Percentiles rank a stretch among this genome's conserved stretches.
Conservation (phyloP, 2,888 invertebrate species). For the Mantis religiosa region DNA sequence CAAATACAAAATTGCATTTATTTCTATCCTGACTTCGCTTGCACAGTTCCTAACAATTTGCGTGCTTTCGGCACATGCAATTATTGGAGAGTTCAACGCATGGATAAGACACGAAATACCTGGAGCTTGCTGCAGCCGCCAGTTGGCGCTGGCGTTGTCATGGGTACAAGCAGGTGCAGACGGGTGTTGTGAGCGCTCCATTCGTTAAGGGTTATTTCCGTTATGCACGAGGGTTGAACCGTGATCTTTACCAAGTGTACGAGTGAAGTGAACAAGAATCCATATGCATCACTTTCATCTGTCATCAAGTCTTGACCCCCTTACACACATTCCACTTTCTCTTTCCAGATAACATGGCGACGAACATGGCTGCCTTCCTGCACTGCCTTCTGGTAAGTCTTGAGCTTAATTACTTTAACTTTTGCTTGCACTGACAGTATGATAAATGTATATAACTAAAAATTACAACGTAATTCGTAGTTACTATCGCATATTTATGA, state of each 20-base stretch:
- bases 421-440: not conserved
- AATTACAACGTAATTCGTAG: not conserved
- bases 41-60: not conserved
- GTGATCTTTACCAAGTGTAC: not conserved
- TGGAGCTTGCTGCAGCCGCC: not conserved
- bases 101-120: not conserved
- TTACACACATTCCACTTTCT: not conserved
- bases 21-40: not conserved
- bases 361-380: not conserved
- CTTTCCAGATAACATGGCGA: constrained; percentile 1
- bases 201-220: not conserved
- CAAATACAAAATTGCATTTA: not conserved
- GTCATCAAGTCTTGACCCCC: not conserved
- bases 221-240: not conserved
- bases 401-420: not conserved
- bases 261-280: not conserved
- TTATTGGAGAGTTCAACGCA: not conserved
- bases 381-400: not conserved
- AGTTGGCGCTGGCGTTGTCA: not conserved
- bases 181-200: not conserved
- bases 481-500: too few species aligned
- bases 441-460: not conserved
- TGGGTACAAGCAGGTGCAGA: not conserved
- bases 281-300: not conserved
- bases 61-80: not conserved